Base-by-base conservation (phyloP, 1,140 invertebrate species). In the Heliothis subflexa region DNA sequence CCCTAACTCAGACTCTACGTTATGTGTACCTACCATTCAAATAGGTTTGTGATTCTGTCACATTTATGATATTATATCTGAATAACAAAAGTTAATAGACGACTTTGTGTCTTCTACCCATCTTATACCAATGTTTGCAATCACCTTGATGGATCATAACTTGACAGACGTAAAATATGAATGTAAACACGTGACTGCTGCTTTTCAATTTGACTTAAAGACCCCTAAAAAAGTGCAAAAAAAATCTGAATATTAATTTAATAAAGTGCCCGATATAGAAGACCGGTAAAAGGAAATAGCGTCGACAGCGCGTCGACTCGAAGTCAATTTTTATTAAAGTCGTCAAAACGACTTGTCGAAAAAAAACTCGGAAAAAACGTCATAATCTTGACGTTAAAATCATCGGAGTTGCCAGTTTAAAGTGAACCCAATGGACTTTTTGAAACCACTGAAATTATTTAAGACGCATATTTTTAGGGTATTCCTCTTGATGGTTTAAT, bases 261-360 rank as follows among this genome's bases (percentile, higher is more conserved):
- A 78, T 81, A 66, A 72, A 59, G 40, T 70, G 45, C 47, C 61
- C 45, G 25, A 73, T 64, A 76, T 64, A 64, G 47, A 74, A 49
- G n/a, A 40, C 9, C 18, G 16, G 55, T n/a, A 54, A 52, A 7
- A 45, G 49, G 40, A 74, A 76, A 57, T 45, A n/a, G 25, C 70
- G 28, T 7, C 50, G 13, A 13, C 52, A 72, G 52, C 12, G 18
- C 66, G 55, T n/a, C 45, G 21, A 21, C 70, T 72, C 68, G 66
- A 47, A 78, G 73, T 79, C 57, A 82, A 76, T 82, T 79, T 82
- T 82, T 70, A 76, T 78, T 81, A 81, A 81, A 78, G 11, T 70
- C 71, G 33, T 64, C 55, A 77, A 61, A 75, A 54, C 40, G 40
- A 47, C 14, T 79, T 75, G 40, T 54, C 18, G 40, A 12, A 12